Conservation (phyloP, 1,140 invertebrate species). For the Leptonema lineaticorne region DNA sequence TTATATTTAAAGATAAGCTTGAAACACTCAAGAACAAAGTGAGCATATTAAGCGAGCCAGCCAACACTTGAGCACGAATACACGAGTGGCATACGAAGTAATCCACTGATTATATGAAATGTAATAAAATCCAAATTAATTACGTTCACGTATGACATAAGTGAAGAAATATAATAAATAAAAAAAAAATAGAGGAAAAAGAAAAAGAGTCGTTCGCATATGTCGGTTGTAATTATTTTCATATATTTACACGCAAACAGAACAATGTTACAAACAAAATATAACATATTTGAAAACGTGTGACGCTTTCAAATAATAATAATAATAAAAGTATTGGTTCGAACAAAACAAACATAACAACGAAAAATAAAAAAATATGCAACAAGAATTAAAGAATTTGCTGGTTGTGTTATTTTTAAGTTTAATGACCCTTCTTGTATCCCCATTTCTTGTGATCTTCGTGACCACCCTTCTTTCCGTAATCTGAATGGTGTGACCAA, state of each 20-base stretch:
- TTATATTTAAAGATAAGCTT: slow-evolving; percentile 15
- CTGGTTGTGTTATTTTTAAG: background rate
- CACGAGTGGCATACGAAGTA: background rate
- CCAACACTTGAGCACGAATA: slow-evolving; percentile 13
- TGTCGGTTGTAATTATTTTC: background rate
- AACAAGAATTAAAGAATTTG: slow-evolving; percentile 12
- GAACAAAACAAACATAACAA: slow-evolving; percentile 40
- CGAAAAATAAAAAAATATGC: slow-evolving; percentile 7
- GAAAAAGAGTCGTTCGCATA: background rate
- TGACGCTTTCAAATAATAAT: too few species aligned
- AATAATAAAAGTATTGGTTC: too few species aligned
- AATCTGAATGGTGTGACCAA: slow-evolving; percentile 60
- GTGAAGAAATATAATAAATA: too few species aligned
- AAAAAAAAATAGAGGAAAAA: background rate
- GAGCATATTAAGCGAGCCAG: slow-evolving; percentile 19
- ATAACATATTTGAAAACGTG: slow-evolving; percentile 21
- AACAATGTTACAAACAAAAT: slow-evolving; percentile 15
- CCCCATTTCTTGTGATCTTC: slow-evolving; percentile 58
- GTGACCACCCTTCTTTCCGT: slow-evolving; percentile 64
- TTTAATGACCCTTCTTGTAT: slow-evolving; percentile 56
- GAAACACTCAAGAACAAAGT: slow-evolving; percentile 24
- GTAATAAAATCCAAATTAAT: too few species aligned
- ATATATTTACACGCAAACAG: slow-evolving; percentile 39
- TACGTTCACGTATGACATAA: too few species aligned
- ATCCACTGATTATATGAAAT: too few species aligned